phyloP scores from a whole-genome alignment of 2,888 invertebrate species.

The Folsomia candida region DNA sequence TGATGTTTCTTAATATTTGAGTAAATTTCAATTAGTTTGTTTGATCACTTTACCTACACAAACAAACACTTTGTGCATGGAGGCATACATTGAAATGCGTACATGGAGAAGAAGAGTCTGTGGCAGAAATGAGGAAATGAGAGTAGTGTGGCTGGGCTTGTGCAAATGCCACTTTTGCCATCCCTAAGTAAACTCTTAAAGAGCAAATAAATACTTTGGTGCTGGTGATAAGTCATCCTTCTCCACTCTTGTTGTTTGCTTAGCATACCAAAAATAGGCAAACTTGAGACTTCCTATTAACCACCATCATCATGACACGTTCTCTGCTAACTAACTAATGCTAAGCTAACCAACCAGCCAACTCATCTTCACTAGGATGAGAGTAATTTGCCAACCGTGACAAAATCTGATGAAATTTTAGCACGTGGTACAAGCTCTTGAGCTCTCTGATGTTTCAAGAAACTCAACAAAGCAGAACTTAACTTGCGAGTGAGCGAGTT shows the following conservation, averaged over 20 bases:
- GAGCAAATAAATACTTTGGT: constrained; percentile 2
- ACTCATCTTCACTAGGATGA: not conserved
- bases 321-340: not conserved
- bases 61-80: not conserved
- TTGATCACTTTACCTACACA: not conserved
- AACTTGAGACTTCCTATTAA: not conserved
- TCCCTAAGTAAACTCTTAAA: not conserved
- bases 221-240: not conserved
- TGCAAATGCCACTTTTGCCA: too few species aligned
- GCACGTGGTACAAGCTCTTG: not conserved
- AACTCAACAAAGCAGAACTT: not conserved
- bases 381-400: constrained; percentile 9
- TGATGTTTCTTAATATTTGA: not conserved
- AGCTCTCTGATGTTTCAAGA: not conserved
- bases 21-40: not conserved
- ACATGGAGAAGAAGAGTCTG: not conserved
- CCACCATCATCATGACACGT: not conserved
- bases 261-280: not conserved
- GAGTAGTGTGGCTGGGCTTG: too few species aligned
- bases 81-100: not conserved
- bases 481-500: not conserved
- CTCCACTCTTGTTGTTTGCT: not conserved
- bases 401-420: constrained; percentile 14
- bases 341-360: not conserved
- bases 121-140: too few species aligned